Conservation (phyloP, 2,888 invertebrate genomes). For the Panopea generosa region DNA sequence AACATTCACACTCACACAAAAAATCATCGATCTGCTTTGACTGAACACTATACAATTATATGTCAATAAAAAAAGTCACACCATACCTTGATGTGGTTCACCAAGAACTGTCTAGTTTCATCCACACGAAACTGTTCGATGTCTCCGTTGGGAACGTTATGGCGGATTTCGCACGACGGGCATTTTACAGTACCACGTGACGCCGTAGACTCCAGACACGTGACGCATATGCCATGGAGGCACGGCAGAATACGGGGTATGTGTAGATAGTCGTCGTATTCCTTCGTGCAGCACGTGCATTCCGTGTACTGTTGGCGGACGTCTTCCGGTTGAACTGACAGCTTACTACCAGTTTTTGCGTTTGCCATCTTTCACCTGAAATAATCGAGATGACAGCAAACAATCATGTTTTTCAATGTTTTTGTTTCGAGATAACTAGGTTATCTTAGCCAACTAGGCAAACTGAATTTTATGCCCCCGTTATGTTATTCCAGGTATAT, state of each 20-base stretch:
- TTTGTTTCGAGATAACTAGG: no score
- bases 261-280: conserved; percentile 65
- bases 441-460: no score
- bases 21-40: no score
- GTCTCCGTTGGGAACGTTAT: conserved; percentile 57
- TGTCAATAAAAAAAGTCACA: no score
- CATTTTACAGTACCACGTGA: conserved; percentile 62
- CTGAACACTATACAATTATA: no score
- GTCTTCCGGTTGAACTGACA: conserved; percentile 43
- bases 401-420: no score
- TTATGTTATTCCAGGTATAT: no score
- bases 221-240: conserved; percentile 64
- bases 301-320: conserved; percentile 57
- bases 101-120: conserved; percentile 54
- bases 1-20: no score
- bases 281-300: conserved; percentile 62
- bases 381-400: no score
- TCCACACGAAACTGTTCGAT: conserved; percentile 58
- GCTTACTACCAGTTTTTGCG: conserved; percentile 19
- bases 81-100: conserved; percentile 47
- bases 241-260: conserved; percentile 66
- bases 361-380: no score
- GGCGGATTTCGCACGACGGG: conserved; percentile 62
- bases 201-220: conserved; percentile 65
- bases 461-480: no score